These are phyloP conservation scores for Alca torda DNA, from an alignment of 2,797 vertebrate genomes.

Conservation along the genomic window DNA sequence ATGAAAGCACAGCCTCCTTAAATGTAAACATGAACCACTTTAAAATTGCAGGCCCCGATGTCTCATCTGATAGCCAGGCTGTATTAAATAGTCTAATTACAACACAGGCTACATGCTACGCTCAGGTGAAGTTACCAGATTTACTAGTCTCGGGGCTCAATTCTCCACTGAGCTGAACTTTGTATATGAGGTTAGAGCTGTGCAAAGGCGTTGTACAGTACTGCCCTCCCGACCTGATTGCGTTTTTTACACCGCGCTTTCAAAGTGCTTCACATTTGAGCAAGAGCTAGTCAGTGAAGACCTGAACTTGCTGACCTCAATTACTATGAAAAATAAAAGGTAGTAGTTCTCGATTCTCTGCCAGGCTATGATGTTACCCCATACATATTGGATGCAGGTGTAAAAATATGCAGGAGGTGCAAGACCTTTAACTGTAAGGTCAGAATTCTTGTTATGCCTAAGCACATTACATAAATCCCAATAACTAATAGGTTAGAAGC, in stretches of 20 bases:
- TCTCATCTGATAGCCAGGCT: not conserved
- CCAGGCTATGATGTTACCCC: not conserved
- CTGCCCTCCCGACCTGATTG: accelerated
- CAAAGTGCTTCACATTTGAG: not conserved
- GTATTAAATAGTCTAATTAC: not conserved
- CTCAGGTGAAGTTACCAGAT: no score
- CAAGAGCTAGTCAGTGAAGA: not conserved
- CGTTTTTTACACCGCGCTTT: not conserved
- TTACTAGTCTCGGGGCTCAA: not conserved
- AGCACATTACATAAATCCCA: not conserved
- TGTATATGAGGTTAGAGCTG: not conserved
- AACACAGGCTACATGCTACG: not conserved
- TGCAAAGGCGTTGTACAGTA: not conserved
- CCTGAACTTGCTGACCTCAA: not conserved
- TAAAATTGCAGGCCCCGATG: no score
- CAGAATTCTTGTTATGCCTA: not conserved
- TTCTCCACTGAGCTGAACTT: not conserved
- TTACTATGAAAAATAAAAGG: not conserved
- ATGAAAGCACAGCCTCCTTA: not conserved
- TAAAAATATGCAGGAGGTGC: not conserved
- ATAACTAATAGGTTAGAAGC: no score
- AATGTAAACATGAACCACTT: not conserved
- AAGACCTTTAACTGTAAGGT: not conserved
- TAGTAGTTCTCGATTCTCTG: not conserved
- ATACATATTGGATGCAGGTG: not conserved